phyloP scores from a whole-genome alignment of 2,113 vertebrate species.

The Dunckerocampus dactyliophorus region DNA sequence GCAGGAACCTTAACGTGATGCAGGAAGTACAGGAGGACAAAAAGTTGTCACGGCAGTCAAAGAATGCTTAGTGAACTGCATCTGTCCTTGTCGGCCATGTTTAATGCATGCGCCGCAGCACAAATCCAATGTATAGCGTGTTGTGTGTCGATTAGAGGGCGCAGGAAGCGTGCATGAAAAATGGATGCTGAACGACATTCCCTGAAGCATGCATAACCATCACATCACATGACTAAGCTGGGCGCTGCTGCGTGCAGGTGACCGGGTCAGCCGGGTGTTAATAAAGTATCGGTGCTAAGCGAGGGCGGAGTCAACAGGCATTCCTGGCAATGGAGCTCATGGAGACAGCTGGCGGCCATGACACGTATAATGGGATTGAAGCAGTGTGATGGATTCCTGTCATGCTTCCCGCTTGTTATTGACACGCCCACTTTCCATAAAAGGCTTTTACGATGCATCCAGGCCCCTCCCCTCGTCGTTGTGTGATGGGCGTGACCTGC shows the following conservation, averaged over 20 bases:
- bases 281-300: conserved; percentile 11
- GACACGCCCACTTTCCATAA: conserved; percentile 32
- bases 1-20: not conserved
- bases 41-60: conserved; percentile 10
- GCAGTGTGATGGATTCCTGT: conserved; percentile 36
- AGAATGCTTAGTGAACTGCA: conserved; percentile 50
- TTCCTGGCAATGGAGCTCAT: conserved; percentile 39
- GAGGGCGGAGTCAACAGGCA: conserved; percentile 10
- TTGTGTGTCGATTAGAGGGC: conserved; percentile 31
- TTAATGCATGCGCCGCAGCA: conserved; percentile 55
- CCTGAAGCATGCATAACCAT: conserved; percentile 7
- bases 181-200: conserved; percentile 8
- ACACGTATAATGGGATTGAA: conserved; percentile 56
- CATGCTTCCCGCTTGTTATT: conserved; percentile 11
- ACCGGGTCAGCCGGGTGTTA: conserved; percentile 2
- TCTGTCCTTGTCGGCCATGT: conserved; percentile 53
- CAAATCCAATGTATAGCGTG: conserved; percentile 50
- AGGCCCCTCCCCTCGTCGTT: conserved; percentile 30
- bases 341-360: conserved; percentile 30
- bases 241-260: not conserved
- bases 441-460: conserved; percentile 44
- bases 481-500: conserved; percentile 14
- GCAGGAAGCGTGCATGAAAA: conserved; percentile 22
- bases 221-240: conserved; percentile 43
- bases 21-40: not conserved